phyloP scores from a whole-genome alignment of 2,888 invertebrate species.

The Chrysina gloriosa region DNA sequence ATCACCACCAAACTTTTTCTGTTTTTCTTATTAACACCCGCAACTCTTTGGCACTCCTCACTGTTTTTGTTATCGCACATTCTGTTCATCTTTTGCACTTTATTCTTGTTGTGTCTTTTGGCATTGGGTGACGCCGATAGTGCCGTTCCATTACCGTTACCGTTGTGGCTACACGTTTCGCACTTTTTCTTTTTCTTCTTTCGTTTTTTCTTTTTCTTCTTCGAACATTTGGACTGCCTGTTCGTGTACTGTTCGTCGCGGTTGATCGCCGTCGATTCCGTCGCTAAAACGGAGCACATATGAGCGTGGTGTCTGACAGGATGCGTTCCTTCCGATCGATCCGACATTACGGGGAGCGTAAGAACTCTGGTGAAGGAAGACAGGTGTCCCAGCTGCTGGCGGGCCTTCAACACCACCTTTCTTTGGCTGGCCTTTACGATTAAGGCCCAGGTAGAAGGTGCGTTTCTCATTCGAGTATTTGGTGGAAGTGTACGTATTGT shows the following conservation, averaged over 20 bases:
- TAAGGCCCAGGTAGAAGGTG: conserved; percentile 81
- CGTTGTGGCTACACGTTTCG: conserved; percentile 53
- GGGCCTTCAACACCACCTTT: conserved; percentile 77
- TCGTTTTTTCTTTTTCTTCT: conserved; percentile 65
- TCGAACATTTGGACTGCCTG: conserved; percentile 34
- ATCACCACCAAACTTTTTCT: conserved; percentile 66
- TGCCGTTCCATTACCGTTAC: conserved; percentile 39
- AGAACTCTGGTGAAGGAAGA: conserved; percentile 81
- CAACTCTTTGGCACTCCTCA: conserved; percentile 64
- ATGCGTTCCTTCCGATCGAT: conserved; percentile 68
- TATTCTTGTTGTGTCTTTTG: conserved; percentile 53
- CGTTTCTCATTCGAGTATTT: conserved; percentile 78
- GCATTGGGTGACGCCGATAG: conserved; percentile 32
- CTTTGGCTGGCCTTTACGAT: conserved; percentile 78
- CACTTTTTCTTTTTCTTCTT: conserved; percentile 67
- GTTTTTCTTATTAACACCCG: conserved; percentile 61
- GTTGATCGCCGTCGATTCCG: conserved; percentile 43
- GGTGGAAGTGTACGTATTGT: conserved; percentile 85
- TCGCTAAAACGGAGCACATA: conserved; percentile 52
- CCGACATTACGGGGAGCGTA: conserved; percentile 69
- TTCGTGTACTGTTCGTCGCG: conserved; percentile 19
- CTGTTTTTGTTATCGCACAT: conserved; percentile 53
- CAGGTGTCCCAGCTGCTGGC: conserved; percentile 76
- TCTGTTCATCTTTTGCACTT: conserved; percentile 57
- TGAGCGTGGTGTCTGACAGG: conserved; percentile 63